A percentile compares a stretch with the other conserved stretches of the same genome.
phyloP scores from a whole-genome alignment of 2,113 vertebrate genomes.

The Etheostoma spectabile region DNA sequence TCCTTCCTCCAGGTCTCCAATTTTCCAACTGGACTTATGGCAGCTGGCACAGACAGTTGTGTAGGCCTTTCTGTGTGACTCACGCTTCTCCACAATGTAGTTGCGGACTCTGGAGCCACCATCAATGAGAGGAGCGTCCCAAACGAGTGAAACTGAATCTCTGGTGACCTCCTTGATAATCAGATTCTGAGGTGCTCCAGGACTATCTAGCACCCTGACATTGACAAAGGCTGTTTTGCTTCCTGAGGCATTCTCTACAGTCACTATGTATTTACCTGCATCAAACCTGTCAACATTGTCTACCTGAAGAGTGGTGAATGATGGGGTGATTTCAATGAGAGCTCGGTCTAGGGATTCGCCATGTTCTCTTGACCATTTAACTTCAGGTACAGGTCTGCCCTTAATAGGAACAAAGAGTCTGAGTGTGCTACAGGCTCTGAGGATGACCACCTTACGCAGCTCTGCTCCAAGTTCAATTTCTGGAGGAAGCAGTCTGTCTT shows the following conservation, averaged over 20 bases:
- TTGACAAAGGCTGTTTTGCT: constrained; percentile 96
- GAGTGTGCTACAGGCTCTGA: constrained; percentile 95
- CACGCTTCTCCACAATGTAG: constrained; percentile 97
- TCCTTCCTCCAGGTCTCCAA: constrained; percentile 94
- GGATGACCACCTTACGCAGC: constrained; percentile 92
- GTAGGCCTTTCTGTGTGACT: constrained; percentile 97
- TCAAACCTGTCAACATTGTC: constrained; percentile 97
- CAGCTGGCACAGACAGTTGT: constrained; percentile 94
- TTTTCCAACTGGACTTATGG: constrained; percentile 96
- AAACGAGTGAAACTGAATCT: constrained; percentile 93
- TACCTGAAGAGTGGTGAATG: constrained; percentile 93
- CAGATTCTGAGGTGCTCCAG: constrained; percentile 94
- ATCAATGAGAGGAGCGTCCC: constrained; percentile 96
- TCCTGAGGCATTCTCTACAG: constrained; percentile 94
- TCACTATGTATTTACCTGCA: constrained; percentile 94
- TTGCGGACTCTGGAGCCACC: constrained; percentile 96
- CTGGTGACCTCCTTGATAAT: constrained; percentile 94
- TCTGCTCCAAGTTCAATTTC: constrained; percentile 98
- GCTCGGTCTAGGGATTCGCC: constrained; percentile 94
- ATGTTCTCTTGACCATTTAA: constrained; percentile 96
- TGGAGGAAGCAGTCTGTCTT: constrained; percentile 93
- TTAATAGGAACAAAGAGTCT: constrained; percentile 98
- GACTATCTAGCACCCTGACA: constrained; percentile 96
- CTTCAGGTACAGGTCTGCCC: constrained; percentile 95
- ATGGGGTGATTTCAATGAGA: constrained; percentile 92